phyloP scores from a whole-genome alignment of 2,113 vertebrate genomes.

The Leiothrix lutea region DNA sequence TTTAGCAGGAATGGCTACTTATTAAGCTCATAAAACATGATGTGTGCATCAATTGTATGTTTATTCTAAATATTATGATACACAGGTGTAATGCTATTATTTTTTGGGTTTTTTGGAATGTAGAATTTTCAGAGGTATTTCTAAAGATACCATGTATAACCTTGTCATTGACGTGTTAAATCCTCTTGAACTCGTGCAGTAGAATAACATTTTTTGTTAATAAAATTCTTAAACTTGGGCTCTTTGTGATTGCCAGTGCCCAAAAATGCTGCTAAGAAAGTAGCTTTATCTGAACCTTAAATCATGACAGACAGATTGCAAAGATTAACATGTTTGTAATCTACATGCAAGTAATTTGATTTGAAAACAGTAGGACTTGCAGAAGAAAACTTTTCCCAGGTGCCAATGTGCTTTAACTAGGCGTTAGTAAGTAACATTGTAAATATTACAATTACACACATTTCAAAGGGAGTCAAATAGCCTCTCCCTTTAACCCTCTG shows the following conservation, averaged over 20 bases:
- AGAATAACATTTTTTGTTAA: background rate
- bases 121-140: background rate
- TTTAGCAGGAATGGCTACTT: background rate
- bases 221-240: background rate
- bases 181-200: background rate
- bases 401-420: background rate
- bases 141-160: background rate
- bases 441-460: background rate
- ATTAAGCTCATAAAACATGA: background rate
- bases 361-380: background rate
- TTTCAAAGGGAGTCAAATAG: conserved; percentile 46
- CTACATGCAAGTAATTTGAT: background rate
- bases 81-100: background rate
- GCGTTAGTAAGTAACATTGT: background rate
- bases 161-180: background rate
- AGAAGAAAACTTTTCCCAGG: background rate
- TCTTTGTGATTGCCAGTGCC: background rate
- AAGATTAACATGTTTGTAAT: background rate
- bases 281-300: background rate
- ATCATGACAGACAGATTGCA: background rate
- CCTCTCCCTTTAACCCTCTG: conserved; percentile 1
- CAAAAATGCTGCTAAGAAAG: background rate
- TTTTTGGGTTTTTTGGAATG: accelerated
- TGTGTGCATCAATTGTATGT: too few relatives aligned
- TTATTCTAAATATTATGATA: background rate